Conservation (phyloP, 2,113 vertebrate species). For the Podarcis cretensis region DNA sequence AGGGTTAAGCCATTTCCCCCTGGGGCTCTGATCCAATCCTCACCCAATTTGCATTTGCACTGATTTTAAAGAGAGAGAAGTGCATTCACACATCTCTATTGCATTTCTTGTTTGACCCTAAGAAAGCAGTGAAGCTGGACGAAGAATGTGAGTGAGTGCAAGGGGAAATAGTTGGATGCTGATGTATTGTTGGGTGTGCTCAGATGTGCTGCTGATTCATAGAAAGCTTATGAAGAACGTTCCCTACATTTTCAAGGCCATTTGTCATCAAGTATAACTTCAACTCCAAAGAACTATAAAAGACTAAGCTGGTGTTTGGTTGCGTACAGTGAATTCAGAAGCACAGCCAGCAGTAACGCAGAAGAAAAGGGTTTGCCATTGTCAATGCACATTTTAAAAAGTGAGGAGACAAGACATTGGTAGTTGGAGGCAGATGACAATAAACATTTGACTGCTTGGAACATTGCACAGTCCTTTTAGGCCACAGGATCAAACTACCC, state of each 20-base stretch:
- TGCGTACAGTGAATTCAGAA: conserved; percentile 8
- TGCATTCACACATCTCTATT: neutral
- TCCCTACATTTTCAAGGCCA: neutral
- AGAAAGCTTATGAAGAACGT: conserved; percentile 15
- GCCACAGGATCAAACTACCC: neutral
- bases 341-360: neutral
- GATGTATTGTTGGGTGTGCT: conserved; percentile 16
- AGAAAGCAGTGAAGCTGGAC: neutral
- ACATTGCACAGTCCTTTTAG: neutral
- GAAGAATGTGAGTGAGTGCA: conserved; percentile 32
- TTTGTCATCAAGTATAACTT: neutral
- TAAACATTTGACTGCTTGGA: neutral
- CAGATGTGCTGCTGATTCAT: neutral
- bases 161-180: conserved; percentile 24
- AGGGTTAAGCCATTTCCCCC: neutral
- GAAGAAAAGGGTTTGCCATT: neutral
- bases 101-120: neutral
- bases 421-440: neutral
- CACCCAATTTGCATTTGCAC: neutral
- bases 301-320: neutral
- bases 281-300: conserved; percentile 20
- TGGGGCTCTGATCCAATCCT: neutral
- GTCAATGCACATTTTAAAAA: neutral
- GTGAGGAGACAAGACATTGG: neutral
- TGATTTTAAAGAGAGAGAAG: neutral